Percentiles rank a stretch among this genome's conserved stretches.
These are phyloP conservation scores for Allophyes oxyacanthae DNA, from an alignment of 2,888 invertebrate genomes.

Conservation along the genomic window DNA sequence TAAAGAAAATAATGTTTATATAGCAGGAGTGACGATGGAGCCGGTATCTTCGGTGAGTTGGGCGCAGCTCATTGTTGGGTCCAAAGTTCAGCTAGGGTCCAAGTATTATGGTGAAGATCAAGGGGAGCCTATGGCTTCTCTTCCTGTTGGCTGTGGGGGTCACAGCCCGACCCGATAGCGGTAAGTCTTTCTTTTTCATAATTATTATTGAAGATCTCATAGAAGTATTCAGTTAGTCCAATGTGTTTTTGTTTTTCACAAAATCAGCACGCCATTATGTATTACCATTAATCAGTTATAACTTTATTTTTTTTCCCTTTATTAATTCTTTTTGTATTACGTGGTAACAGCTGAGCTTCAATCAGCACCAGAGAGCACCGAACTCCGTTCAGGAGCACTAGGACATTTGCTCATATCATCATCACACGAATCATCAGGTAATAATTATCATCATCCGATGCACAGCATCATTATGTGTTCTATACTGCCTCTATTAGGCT, in stretches of 20 bases:
- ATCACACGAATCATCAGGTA: constrained; percentile 44
- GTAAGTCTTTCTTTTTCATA: constrained; percentile 42
- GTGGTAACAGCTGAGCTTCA: constrained; percentile 31
- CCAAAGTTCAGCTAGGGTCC: constrained; percentile 48
- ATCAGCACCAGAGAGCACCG: constrained; percentile 34
- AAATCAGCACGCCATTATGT: too few species aligned
- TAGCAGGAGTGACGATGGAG: constrained; percentile 45
- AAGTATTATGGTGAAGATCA: constrained; percentile 60
- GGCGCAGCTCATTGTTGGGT: constrained; percentile 66
- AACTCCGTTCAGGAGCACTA: constrained; percentile 33
- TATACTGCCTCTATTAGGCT: too few species aligned
- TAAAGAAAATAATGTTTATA: constrained; percentile 69
- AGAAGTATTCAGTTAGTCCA: too few species aligned
- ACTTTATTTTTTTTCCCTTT: neutral
- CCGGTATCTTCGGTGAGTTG: constrained; percentile 74
- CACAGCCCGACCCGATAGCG: constrained; percentile 51
- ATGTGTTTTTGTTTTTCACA: too few species aligned
- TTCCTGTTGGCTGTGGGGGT: constrained; percentile 53
- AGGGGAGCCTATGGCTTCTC: constrained; percentile 56
- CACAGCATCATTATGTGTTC: too few species aligned
- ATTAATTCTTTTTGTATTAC: constrained; percentile 15
- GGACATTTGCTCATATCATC: constrained; percentile 8
- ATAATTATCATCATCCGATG: neutral
- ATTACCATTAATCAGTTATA: neutral
- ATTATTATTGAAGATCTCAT: neutral